Percentiles rank a stretch among this genome's conserved stretches.
These are phyloP conservation scores for Allacma fusca DNA, from an alignment of 2,888 invertebrate genomes.

Conservation along the genomic window DNA sequence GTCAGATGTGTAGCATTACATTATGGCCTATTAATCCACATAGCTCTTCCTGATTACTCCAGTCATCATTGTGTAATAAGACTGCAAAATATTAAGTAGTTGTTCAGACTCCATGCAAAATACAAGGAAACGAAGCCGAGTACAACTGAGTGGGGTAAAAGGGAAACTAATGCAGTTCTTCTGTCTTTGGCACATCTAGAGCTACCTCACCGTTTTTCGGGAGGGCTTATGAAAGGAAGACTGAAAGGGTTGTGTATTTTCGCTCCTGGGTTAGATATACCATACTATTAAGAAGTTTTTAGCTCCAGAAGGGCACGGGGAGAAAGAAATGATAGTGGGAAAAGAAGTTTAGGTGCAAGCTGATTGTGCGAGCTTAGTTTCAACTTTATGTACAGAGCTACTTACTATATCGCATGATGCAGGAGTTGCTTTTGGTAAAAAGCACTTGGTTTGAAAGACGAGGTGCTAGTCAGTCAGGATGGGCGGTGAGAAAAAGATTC, in stretches of 20 bases:
- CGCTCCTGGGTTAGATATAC: too few relatives aligned
- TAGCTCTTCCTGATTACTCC: conserved; percentile 31
- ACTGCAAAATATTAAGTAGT: neutral
- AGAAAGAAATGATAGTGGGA: neutral
- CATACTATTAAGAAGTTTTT: neutral
- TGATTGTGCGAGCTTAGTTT: too few relatives aligned
- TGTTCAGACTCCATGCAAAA: neutral
- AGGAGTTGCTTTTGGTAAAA: neutral
- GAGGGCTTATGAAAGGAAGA: too few relatives aligned
- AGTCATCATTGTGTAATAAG: conserved; percentile 4
- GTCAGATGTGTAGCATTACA: neutral
- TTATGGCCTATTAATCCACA: conserved; percentile 26
- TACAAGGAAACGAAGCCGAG: neutral
- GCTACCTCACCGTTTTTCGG: too few relatives aligned
- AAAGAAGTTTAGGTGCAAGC: neutral
- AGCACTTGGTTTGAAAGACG: conserved; percentile 16
- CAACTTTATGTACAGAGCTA: too few relatives aligned
- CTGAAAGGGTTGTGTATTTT: too few relatives aligned
- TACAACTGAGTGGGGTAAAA: too few relatives aligned
- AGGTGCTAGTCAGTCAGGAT: conserved; percentile 19
- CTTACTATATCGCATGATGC: neutral
- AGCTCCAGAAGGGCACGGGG: too few relatives aligned
- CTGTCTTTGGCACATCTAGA: too few relatives aligned
- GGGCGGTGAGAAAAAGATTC: conserved; percentile 39
- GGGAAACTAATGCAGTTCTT: too few relatives aligned